Conservation (phyloP, 1,140 invertebrate species). For the Drosophila busckii region DNA sequence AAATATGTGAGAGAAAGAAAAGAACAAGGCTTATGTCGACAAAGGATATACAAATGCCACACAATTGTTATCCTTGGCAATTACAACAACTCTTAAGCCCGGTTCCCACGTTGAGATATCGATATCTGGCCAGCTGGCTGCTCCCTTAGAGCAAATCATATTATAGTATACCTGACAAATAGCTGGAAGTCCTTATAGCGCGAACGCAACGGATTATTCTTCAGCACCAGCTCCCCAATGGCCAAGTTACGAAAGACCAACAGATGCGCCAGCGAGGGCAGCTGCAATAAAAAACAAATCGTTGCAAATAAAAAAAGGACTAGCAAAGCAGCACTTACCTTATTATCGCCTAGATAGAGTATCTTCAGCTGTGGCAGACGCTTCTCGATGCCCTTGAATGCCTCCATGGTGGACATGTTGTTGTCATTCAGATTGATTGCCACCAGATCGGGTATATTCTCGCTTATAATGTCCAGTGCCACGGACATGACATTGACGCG, state of each 20-base stretch:
- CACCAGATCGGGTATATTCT: conserved; percentile 89
- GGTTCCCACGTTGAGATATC: conserved; percentile 35
- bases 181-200: conserved; percentile 87
- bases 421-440: conserved; percentile 91
- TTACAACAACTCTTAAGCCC: conserved; percentile 15
- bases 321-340: conserved; percentile 81
- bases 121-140: conserved; percentile 1
- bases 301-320: not conserved
- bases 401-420: conserved; percentile 84
- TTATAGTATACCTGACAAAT: conserved; percentile 90
- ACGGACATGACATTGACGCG: conserved; percentile 85
- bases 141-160: conserved; percentile 27
- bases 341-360: conserved; percentile 90
- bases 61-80: conserved; percentile 30
- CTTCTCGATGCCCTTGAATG: conserved; percentile 82
- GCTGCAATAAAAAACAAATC: conserved; percentile 80
- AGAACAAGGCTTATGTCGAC: not conserved
- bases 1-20: no score
- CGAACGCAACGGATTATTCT: conserved; percentile 89
- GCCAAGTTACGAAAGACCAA: conserved; percentile 85
- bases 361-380: conserved; percentile 88
- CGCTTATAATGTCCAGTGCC: conserved; percentile 88
- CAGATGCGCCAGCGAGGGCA: conserved; percentile 85
- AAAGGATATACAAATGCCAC: conserved; percentile 18
- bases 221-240: conserved; percentile 86